A percentile compares a stretch with the other conserved stretches of the same genome.
Evolutionary conservation across 2,888 invertebrate species (phyloP).

Genomic region (Coelinius sp.): DNA sequence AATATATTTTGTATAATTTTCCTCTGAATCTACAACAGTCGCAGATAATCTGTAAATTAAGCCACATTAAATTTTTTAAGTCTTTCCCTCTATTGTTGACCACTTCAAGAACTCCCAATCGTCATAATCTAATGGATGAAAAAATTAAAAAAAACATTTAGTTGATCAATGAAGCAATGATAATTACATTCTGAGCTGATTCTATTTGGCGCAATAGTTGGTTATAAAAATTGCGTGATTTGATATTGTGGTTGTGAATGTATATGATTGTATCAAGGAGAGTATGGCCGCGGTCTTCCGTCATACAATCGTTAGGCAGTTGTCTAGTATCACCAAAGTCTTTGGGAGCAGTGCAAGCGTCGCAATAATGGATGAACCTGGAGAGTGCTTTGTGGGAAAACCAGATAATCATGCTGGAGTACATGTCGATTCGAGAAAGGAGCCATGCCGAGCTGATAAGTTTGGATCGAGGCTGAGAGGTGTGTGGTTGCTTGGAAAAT

Average conservation of each 20-base stretch:
- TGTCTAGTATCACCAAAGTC: neutral
- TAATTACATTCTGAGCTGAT: neutral
- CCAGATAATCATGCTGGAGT: slow-evolving; percentile 82
- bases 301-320: neutral
- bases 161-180: neutral
- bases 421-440: slow-evolving; percentile 77
- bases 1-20: too few species aligned
- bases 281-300: slow-evolving; percentile 28
- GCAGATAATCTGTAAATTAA: too few species aligned
- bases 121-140: too few species aligned
- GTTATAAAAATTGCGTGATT: neutral
- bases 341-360: neutral
- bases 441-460: slow-evolving; percentile 72
- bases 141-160: neutral
- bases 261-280: neutral
- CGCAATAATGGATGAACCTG: neutral
- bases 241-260: neutral
- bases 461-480: slow-evolving; percentile 76
- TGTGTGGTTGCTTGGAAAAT: slow-evolving; percentile 62
- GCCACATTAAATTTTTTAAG: too few species aligned
- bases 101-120: too few species aligned
- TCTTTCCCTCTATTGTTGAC: too few species aligned
- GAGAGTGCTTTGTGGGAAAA: slow-evolving; percentile 70
- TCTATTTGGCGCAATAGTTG: neutral
- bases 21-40: too few species aligned